Evolutionary conservation across 2,888 invertebrate genomes (phyloP).

Genomic region (Bruchidius siliquastri): DNA sequence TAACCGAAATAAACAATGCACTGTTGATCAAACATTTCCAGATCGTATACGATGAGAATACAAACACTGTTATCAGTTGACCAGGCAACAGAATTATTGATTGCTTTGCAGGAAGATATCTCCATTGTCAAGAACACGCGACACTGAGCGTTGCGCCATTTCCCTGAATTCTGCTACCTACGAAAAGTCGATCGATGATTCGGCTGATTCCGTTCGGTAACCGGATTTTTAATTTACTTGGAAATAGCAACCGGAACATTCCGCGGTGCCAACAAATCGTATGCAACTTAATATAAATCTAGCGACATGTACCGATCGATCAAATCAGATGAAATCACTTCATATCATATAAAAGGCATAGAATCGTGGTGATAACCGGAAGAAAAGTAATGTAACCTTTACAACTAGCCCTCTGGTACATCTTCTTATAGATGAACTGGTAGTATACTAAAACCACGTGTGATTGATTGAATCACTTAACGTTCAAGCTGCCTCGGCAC

Average conservation of each 20-base stretch:
- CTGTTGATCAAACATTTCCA: background rate
- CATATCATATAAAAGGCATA: too few relatives aligned
- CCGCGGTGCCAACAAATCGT: background rate
- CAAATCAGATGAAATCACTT: too few relatives aligned
- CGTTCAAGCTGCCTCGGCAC: too few relatives aligned
- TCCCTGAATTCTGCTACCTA: background rate
- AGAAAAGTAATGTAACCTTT: too few relatives aligned
- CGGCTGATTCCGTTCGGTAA: background rate
- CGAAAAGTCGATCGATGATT: background rate
- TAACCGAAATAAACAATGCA: too few relatives aligned
- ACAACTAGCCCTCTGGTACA: too few relatives aligned
- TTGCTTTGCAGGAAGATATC: background rate
- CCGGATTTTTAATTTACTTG: background rate
- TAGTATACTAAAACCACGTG: too few relatives aligned
- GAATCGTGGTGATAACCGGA: too few relatives aligned
- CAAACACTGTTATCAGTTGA: background rate
- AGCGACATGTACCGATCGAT: too few relatives aligned
- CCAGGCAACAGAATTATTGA: background rate
- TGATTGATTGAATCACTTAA: too few relatives aligned
- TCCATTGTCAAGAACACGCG: background rate
- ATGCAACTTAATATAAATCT: background rate
- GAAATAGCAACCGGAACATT: background rate
- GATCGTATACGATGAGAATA: background rate
- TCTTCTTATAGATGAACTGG: too few relatives aligned
- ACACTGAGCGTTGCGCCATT: background rate